Percentiles rank a stretch among this genome's conserved stretches.
Conservation (phyloP, 1,140 invertebrate genomes). For the Aphis gossypii region DNA sequence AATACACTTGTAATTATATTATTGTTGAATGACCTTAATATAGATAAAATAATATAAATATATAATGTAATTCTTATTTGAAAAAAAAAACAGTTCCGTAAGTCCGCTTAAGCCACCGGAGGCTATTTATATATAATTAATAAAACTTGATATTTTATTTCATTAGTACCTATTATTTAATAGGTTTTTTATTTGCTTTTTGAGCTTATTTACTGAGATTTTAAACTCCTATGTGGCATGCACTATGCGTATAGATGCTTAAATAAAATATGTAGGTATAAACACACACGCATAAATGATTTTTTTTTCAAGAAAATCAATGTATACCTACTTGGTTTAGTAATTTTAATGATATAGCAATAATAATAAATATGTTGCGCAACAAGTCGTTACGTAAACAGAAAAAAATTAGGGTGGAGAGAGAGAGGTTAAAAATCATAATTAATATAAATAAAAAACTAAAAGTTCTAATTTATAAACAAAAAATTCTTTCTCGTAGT, state of each 20-base stretch:
- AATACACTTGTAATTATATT: not conserved
- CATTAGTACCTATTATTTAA: not conserved
- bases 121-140: not conserved
- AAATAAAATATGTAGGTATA: not conserved
- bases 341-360: not conserved
- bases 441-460: not conserved
- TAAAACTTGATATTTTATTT: not conserved
- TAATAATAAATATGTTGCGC: not conserved
- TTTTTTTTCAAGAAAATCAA: not conserved
- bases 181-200: not conserved
- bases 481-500: not conserved
- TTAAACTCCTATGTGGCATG: not conserved
- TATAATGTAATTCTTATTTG: not conserved
- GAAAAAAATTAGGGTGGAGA: not conserved
- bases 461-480: not conserved
- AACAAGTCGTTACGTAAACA: not conserved
- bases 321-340: not conserved
- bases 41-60: not conserved
- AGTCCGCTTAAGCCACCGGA: not conserved
- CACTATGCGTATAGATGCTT: not conserved
- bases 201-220: too few relatives aligned
- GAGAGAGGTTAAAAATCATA: not conserved
- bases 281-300: not conserved
- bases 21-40: conserved; percentile 10
- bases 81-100: conserved; percentile 24